Percentiles rank a stretch among this genome's conserved stretches.
Conservation (phyloP, 2,113 vertebrate species). For the Pseudopipra pipra region DNA sequence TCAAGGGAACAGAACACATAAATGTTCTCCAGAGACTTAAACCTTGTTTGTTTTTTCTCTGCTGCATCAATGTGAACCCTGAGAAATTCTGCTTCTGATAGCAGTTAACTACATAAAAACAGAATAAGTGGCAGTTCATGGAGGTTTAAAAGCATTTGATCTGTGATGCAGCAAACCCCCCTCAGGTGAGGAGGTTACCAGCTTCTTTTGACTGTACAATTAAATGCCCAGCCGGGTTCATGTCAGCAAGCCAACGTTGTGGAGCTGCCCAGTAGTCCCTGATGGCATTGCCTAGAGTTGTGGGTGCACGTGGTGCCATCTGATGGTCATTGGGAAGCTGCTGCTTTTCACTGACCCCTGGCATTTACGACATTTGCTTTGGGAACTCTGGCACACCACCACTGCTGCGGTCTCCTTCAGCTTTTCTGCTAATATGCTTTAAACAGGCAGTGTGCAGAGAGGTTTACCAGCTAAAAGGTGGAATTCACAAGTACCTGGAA, state of each 20-base stretch:
- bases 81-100: neutral
- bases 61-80: neutral
- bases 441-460: slow-evolving; percentile 89
- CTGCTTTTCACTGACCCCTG: neutral
- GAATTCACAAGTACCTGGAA: slow-evolving; percentile 96
- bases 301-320: neutral
- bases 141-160: neutral
- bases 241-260: neutral
- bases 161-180: neutral
- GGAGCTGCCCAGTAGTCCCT: neutral
- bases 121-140: neutral
- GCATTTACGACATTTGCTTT: neutral
- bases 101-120: neutral
- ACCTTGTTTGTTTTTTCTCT: neutral
- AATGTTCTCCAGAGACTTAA: neutral
- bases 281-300: neutral
- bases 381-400: neutral
- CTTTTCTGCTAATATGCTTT: slow-evolving; percentile 37
- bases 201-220: neutral
- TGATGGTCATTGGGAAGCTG: neutral
- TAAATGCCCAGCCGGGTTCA: neutral
- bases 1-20: neutral
- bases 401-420: neutral
- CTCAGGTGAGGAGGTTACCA: neutral
- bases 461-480: slow-evolving; percentile 94